Percentiles rank a stretch among this genome's conserved stretches.
phyloP scores from a whole-genome alignment of 2,113 vertebrate species.

The Promerops cafer region DNA sequence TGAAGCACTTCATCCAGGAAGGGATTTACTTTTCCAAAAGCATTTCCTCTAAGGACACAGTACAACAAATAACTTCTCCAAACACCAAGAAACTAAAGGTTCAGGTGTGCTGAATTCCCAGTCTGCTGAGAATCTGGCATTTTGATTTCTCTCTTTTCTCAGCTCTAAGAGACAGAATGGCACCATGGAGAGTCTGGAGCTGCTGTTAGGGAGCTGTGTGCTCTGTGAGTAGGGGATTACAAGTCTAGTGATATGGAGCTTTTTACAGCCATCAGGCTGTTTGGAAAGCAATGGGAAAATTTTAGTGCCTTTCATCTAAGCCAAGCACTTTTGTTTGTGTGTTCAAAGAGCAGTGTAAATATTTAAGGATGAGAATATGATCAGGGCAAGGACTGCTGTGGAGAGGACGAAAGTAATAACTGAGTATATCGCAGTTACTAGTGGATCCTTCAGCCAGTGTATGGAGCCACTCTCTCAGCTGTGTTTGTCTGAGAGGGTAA shows the following conservation, averaged over 20 bases:
- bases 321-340: background rate
- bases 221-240: background rate
- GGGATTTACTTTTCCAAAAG: background rate
- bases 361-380: background rate
- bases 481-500: background rate
- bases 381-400: background rate
- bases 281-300: background rate
- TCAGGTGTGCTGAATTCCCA: background rate
- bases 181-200: background rate
- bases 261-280: background rate
- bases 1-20: background rate
- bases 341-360: constrained; percentile 1
- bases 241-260: background rate
- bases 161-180: background rate
- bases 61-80: background rate
- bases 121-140: background rate
- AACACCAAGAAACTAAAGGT: background rate
- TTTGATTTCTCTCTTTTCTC: background rate
- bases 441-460: background rate
- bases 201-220: background rate
- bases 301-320: constrained; percentile 1
- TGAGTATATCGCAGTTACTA: background rate
- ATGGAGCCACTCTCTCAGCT: background rate
- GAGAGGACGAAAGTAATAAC: background rate
- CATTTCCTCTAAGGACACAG: background rate